These are phyloP conservation scores for Etheostoma nigrum DNA, from an alignment of 2,797 vertebrate genomes.

Conservation along the genomic window DNA sequence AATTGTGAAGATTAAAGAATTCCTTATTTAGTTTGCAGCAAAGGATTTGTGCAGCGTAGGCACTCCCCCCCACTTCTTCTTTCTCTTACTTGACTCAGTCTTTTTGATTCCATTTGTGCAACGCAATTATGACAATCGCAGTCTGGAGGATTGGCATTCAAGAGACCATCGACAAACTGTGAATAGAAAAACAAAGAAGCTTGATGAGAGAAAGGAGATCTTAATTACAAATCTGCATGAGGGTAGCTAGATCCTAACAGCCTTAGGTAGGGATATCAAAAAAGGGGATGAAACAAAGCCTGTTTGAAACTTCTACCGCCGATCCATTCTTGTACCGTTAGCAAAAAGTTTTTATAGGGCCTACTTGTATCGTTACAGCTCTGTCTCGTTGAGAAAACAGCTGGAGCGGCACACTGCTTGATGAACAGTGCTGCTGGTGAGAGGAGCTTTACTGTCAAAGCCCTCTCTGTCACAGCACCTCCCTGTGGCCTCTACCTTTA, in stretches of 20 bases:
- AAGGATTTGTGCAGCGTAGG: slow-evolving; percentile 51
- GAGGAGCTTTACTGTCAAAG: slow-evolving; percentile 61
- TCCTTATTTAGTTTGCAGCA: slow-evolving; percentile 63
- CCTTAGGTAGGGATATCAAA: slow-evolving; percentile 68
- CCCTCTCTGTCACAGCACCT: slow-evolving; percentile 80
- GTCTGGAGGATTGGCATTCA: slow-evolving; percentile 73
- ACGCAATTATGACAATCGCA: slow-evolving; percentile 80
- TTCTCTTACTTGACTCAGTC: slow-evolving; percentile 45
- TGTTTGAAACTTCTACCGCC: slow-evolving; percentile 70
- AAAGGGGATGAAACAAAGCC: slow-evolving; percentile 68
- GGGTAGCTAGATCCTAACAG: slow-evolving; percentile 67
- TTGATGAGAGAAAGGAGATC: slow-evolving; percentile 79
- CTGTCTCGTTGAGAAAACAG: slow-evolving; percentile 72
- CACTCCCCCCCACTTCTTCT: neutral
- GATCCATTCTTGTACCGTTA: slow-evolving; percentile 62
- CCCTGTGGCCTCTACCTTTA: slow-evolving; percentile 77
- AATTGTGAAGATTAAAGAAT: slow-evolving; percentile 61
- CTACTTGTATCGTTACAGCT: slow-evolving; percentile 75
- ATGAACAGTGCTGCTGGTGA: slow-evolving; percentile 72
- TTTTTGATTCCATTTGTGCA: slow-evolving; percentile 68
- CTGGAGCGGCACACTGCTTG: slow-evolving; percentile 69
- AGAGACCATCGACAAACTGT: slow-evolving; percentile 56
- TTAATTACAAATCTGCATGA: slow-evolving; percentile 83
- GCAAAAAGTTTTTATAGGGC: slow-evolving; percentile 71
- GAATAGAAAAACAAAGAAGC: slow-evolving; percentile 75